Evolutionary conservation across 2,797 vertebrate species (phyloP).

Genomic region (Tachyglossus aculeatus): DNA sequence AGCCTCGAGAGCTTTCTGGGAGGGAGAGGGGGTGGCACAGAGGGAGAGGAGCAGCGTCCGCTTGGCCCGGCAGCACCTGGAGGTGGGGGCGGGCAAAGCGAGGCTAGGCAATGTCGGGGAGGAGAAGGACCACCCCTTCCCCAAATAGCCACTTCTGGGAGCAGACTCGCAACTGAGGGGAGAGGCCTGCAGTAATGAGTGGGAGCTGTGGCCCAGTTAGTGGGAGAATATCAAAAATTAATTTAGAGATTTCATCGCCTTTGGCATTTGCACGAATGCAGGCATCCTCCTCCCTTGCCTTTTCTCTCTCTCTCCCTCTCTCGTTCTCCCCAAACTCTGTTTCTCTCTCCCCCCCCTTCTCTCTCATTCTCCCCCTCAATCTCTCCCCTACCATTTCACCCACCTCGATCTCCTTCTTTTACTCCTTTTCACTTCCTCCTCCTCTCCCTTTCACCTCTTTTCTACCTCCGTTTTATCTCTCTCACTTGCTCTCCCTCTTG

Average conservation of each 20-base stretch:
- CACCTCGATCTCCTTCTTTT: too few relatives aligned
- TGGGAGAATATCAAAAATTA: conserved; percentile 56
- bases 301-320: not conserved
- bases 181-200: not conserved
- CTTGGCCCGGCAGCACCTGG: too few relatives aligned
- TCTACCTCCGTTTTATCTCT: not conserved
- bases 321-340: not conserved
- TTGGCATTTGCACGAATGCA: conserved; percentile 29
- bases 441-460: not conserved
- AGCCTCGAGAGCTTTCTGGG: too few relatives aligned
- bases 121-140: not conserved
- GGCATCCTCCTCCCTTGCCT: not conserved
- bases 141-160: not conserved
- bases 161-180: accelerated
- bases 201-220: conserved; percentile 39
- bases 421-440: too few relatives aligned
- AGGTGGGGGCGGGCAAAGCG: too few relatives aligned
- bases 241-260: conserved; percentile 46
- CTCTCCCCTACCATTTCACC: too few relatives aligned
- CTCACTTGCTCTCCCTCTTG: not conserved
- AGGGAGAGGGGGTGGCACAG: too few relatives aligned
- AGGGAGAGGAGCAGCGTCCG: too few relatives aligned
- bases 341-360: not conserved
- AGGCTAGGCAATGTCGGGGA: too few relatives aligned
- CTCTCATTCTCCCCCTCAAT: not conserved